Base-by-base conservation (phyloP, 2,797 vertebrate species). In the Myotis planiceps region DNA sequence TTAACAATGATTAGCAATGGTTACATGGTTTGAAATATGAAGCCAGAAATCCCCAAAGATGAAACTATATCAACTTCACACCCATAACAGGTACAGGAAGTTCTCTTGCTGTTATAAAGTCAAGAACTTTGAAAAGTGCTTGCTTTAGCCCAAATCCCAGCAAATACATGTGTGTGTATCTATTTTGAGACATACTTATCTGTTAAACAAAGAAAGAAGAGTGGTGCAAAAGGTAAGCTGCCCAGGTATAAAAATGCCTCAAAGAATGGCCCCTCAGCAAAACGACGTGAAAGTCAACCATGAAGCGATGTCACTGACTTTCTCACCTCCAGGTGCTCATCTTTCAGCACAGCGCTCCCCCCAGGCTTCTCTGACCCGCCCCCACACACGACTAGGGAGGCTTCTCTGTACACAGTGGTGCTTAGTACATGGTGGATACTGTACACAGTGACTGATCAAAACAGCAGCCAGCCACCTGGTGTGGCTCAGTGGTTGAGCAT, bases 1-100 rank as follows among this genome's bases (percentile, higher is more conserved):
- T 97, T 97, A 92, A 95, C 91, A 4, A 21, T 93, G 97, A 97
- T 96, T 97, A 98, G 60, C 75, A 95, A 97, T 90, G 88, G 92
- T 97, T 97, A 82, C 84, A 94, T 96, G 92, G 87, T 95, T 82
- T 75, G 66, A 88, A 97, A 85, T 65, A 90, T 80, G 88, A 42
- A 96, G 84, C 32, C 86, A 74, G 85, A 92, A 97, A 94, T 85
- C 89, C 49, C 90, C 71, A 66, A 90, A 97, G 96, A 97, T 21
- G n/a, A 90, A 85, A 94, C 88, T 76, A 83, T 63, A 95, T 81
- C 91, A 97, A 97, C 95, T 96, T 96, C 58, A 92, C 8, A 89
- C 47, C 74, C 90, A 82, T 0, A 93, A 92, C 89, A 98, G 95
- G 90, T 96, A 91, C 19, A 91, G 79, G 42, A 74, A 60, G 13